Evolutionary conservation across 2,113 vertebrate genomes (phyloP), one percentile per base, ranked within the genome.

Genomic region (Phrynosoma blainvillii): DNA sequence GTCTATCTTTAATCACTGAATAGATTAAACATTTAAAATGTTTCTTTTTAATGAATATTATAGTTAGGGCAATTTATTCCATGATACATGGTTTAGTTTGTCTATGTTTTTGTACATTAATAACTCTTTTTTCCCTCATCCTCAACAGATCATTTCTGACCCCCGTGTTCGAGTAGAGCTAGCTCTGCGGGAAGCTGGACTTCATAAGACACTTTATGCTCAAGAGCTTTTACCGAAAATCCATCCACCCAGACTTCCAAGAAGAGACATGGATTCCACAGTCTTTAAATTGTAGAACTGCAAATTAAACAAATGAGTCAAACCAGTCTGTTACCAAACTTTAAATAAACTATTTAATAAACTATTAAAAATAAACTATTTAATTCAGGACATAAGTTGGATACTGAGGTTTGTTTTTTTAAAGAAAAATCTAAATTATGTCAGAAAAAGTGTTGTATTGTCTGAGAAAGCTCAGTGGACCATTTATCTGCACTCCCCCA

Each of bases 81-180:
- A 32, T 74, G 27, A 7, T 20, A 36, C 2, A 10, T 27, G 47
- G 3, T 23, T 12, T 25, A 73, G 27, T 71, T 71, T 30, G 40
- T 7, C 5, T 12, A 0, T 74, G 42, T 42, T 18, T 32, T 76
- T 85, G 62, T 89, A 79, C 9, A 1, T 73, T 70, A 83, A 83
- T 90, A 23, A 92, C 59, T n/a, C 95, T 95, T 95, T 12, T 95
- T 94, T 7, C 47, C 47, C 2, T 47, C 90, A 90, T 14, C 59
- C 23, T 94, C 93, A 92, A 86, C 96, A 99, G 98, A 98, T 99
- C 85, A 94, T 98, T 92, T 97, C 98, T 90, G 98, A 99, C 91
- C 98, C 97, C 14, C 97, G 98, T 91, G 93, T 99, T 76, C 97
- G 98, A 79, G 93, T 98, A 0, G 98, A 99, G 90, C 95, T 98